Percentiles rank a stretch among this genome's conserved stretches.
phyloP scores from a whole-genome alignment of 2,888 invertebrate species.

The Drosophila siamana region DNA sequence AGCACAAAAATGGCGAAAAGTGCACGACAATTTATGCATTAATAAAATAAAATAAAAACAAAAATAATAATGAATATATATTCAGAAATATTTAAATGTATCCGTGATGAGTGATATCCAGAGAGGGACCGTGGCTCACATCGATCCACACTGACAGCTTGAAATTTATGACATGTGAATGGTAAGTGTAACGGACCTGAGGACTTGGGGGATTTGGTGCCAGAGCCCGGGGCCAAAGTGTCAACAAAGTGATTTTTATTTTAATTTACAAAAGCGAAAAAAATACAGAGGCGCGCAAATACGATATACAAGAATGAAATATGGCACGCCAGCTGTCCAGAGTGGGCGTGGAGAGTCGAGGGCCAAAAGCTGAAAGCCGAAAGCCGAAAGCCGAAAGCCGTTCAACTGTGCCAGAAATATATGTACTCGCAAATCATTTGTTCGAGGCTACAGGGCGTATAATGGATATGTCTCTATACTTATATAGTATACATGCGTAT shows the following conservation, averaged over 20 bases:
- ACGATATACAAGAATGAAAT: constrained; percentile 57
- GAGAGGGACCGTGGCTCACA: constrained; percentile 14
- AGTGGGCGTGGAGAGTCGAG: constrained; percentile 51
- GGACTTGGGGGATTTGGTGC: neutral
- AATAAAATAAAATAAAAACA: constrained; percentile 6
- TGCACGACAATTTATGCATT: constrained; percentile 47
- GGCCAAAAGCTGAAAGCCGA: too few species aligned
- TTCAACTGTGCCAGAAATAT: constrained; percentile 38
- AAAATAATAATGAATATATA: constrained; percentile 15
- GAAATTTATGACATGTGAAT: constrained; percentile 51
- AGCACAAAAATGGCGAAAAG: constrained; percentile 29
- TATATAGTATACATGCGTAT: neutral
- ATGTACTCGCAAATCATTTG: neutral
- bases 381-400: too few species aligned
- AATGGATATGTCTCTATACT: constrained; percentile 6
- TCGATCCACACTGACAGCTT: constrained; percentile 42
- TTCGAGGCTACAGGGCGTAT: constrained; percentile 21
- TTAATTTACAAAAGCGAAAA: constrained; percentile 52
- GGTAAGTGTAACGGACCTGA: constrained; percentile 28
- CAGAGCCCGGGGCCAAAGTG: constrained; percentile 44
- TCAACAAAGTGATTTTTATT: constrained; percentile 73
- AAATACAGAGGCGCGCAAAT: constrained; percentile 34
- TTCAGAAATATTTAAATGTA: constrained; percentile 20
- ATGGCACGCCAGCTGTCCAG: constrained; percentile 60
- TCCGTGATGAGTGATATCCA: constrained; percentile 24